Evolutionary conservation across 2,888 invertebrate genomes (phyloP).

Genomic region (Ormyrus rosae): DNA sequence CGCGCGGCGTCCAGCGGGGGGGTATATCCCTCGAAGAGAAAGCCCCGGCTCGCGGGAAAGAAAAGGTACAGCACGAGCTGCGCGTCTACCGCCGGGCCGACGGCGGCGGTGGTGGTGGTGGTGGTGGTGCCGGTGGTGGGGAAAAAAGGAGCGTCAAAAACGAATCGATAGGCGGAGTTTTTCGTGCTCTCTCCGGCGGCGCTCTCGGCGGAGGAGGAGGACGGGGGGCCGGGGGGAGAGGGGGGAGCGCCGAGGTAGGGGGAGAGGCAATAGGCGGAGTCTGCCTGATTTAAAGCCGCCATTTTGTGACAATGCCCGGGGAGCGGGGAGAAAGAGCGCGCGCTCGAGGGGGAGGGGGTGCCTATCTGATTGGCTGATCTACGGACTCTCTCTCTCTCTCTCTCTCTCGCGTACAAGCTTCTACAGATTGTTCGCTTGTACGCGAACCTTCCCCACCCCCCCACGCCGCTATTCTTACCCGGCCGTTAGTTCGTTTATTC

Average conservation of each 20-base stretch:
- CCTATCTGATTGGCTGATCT: constrained; percentile 76
- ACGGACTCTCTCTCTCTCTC: constrained; percentile 16
- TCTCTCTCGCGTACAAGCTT: constrained; percentile 72
- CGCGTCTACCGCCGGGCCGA: not conserved
- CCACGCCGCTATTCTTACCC: constrained; percentile 39
- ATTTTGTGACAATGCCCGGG: constrained; percentile 74
- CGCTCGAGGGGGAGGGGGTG: constrained; percentile 69
- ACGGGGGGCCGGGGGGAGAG: constrained; percentile 19
- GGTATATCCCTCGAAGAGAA: not conserved
- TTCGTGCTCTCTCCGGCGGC: constrained; percentile 66
- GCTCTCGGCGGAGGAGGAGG: constrained; percentile 56
- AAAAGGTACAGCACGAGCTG: not conserved
- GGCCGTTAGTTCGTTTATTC: constrained; percentile 40
- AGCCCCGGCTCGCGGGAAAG: not conserved
- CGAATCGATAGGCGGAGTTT: constrained; percentile 76
- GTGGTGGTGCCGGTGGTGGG: constrained; percentile 40
- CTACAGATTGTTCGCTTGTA: constrained; percentile 76
- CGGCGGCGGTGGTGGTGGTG: not conserved
- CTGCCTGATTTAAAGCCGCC: constrained; percentile 75
- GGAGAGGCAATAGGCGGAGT: constrained; percentile 73
- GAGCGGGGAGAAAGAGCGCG: not conserved
- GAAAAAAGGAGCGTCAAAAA: constrained; percentile 73
- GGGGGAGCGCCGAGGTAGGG: constrained; percentile 15
- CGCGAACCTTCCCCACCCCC: constrained; percentile 58
- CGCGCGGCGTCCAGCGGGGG: not conserved